These are phyloP conservation scores for Xanthorhoe spadicearia DNA, from an alignment of 2,888 invertebrate genomes.

Conservation along the genomic window DNA sequence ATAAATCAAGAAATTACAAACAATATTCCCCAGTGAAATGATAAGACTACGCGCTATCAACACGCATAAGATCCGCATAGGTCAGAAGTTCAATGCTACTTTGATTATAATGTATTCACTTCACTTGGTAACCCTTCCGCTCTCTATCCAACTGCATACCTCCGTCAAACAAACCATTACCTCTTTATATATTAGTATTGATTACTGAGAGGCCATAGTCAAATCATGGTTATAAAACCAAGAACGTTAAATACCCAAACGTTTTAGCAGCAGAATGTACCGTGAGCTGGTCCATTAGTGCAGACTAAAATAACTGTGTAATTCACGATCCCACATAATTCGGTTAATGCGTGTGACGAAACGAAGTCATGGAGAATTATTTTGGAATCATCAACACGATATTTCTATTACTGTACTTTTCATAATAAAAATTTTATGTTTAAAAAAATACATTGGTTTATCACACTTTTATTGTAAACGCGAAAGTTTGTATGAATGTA, in stretches of 20 bases:
- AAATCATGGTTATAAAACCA: too few species aligned
- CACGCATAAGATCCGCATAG: conserved; percentile 14
- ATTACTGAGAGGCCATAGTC: too few species aligned
- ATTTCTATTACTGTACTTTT: neutral
- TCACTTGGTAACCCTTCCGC: neutral
- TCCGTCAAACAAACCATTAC: too few species aligned
- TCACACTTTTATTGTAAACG: too few species aligned
- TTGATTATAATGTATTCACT: conserved; percentile 5
- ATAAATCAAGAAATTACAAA: neutral
- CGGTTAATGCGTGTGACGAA: conserved; percentile 22
- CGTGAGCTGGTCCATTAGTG: conserved; percentile 11
- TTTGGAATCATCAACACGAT: conserved; percentile 5
- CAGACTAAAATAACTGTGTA: conserved; percentile 28
- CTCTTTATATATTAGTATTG: too few species aligned
- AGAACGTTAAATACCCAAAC: neutral
- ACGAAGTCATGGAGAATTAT: conserved; percentile 10
- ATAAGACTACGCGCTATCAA: conserved; percentile 12
- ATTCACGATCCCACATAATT: conserved; percentile 22
- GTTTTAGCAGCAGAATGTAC: neutral
- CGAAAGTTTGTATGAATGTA: too few species aligned
- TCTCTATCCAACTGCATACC: too few species aligned
- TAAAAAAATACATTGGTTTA: neutral
- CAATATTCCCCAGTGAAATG: neutral
- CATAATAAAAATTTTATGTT: neutral
- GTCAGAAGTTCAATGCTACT: conserved; percentile 25